Evolutionary conservation across 1,140 invertebrate species (phyloP), one percentile per base, ranked within the genome.

Genomic region (Araneus ventricosus): DNA sequence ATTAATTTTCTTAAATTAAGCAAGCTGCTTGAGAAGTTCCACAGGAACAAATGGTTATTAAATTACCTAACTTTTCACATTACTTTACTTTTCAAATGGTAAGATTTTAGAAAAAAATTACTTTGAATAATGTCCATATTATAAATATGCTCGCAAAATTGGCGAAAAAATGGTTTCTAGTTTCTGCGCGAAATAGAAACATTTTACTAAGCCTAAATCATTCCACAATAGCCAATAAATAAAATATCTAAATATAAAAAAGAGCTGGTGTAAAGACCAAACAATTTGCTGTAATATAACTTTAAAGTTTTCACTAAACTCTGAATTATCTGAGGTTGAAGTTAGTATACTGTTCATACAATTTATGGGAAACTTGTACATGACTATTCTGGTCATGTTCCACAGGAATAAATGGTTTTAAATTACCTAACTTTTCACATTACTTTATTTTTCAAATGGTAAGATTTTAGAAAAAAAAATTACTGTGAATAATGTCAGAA

Each of bases 1-100:
- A 87, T 87, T 87, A 61, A 87, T 87, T 87, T 87, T 87, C 85
- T 59, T 87, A 61, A 87, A 61, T 87, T 87, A 87, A 87, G 80
- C 39, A 84, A 87, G 45, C 41, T n/a, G 37, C 41, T 84, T 27
- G 80, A 84, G 20, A 84, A 17, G 41, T 52, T 84, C n/a, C n/a
- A 27, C 24, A 14, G 45, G 45, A 52, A 41, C 80, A 84, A 45
- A 84, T 84, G 80, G 80, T 84, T 84, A 84, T 84, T 75, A 75
- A 75, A 75, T 75, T 75, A 84, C 45, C 80, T 24, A 84, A 84
- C 80, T 84, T 84, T 84, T 75, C 67, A 75, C 67, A 75, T 75
- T 75, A 75, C 67, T 75, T 75, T 75, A 34, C 67, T 34, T 75
- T 75, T 34, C 67, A 75, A 75, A 34, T 75, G 34, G 17, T 34